Conservation (phyloP, 1,140 invertebrate genomes). For the Drosophila athabasca region DNA sequence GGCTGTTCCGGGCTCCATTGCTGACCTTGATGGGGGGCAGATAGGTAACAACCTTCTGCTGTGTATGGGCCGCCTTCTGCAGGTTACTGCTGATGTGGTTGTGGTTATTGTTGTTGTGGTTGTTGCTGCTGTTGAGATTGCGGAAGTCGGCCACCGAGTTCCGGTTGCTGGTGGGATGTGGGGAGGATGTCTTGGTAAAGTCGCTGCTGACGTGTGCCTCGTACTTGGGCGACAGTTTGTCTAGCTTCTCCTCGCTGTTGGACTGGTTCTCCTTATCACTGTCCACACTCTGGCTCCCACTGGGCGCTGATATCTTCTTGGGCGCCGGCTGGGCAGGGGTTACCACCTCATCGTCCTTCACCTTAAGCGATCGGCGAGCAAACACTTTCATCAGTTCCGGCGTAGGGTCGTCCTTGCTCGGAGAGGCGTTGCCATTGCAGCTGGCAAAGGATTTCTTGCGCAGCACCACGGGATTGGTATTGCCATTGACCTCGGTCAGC, state of each 20-base stretch:
- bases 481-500: slow-evolving; percentile 32
- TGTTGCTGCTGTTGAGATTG: slow-evolving; percentile 68
- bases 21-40: slow-evolving; percentile 71
- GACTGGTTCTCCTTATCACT: slow-evolving; percentile 88
- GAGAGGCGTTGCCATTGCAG: slow-evolving; percentile 38
- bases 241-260: slow-evolving; percentile 75
- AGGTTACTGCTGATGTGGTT: slow-evolving; percentile 26
- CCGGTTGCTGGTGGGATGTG: slow-evolving; percentile 54
- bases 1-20: slow-evolving; percentile 43
- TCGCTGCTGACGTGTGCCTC: slow-evolving; percentile 51
- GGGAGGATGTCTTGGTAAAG: slow-evolving; percentile 12
- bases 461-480: slow-evolving; percentile 83
- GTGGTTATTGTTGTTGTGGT: slow-evolving; percentile 40
- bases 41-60: slow-evolving; percentile 45
- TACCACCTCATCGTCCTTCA: slow-evolving; percentile 88
- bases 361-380: slow-evolving; percentile 89
- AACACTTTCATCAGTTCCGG: slow-evolving; percentile 92
- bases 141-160: slow-evolving; percentile 78
- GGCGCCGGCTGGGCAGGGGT: slow-evolving; percentile 53
- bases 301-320: slow-evolving; percentile 67
- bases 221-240: slow-evolving; percentile 60
- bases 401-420: slow-evolving; percentile 86
- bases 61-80: slow-evolving; percentile 1
- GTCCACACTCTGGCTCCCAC: slow-evolving; percentile 84
- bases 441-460: slow-evolving; percentile 85